Base-by-base conservation (phyloP, 2,888 invertebrate genomes). In the Morinoia aosen region DNA sequence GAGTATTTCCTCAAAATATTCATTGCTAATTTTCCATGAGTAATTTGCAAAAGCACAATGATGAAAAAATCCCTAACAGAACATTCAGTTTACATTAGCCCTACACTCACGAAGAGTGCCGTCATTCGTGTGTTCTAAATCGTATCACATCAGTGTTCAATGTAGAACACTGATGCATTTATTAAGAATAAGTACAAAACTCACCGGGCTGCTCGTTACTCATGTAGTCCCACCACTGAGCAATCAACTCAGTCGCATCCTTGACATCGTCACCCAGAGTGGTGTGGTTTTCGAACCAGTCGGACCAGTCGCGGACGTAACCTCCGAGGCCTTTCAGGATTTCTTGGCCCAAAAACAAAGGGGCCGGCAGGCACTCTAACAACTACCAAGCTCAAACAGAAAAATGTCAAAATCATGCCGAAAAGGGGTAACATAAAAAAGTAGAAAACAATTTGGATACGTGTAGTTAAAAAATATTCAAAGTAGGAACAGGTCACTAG, bases 221-320 rank as follows among this genome's bases (percentile, higher is more conserved):
- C 3, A 95, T 96, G 76, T 95, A 96, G 48, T 88, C 56, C 96
- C 96, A 96, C 96, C 96, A 96, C 93, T 95, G 90, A 3, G 64
- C 58, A 40, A 96, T 91, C 39, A 96, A 19, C 3, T 19, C 48
- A 0, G 95, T 90, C 12, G 95, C 96, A 16, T 95, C n/a, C 8
- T 19, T 33, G 2, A 96, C 93, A 64, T 88, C 91, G 48, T 90
- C 94, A 5, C 64, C 39, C 33, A 96, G 96, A 56, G 61, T 76
- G n/a, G 96, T 96, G 95, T 96, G 96, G 5, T 94, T 88, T 19
- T 95, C 95, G 94, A 96, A 95, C 96, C 96, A 96, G 95, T 96
- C 96, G 8, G 95, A 33, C 96, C 96, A 96, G 93, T 95, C 95
- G 33, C 25, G 56, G 40, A 96, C 96, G 33, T 48, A 14, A 2